Conservation (phyloP, 1,140 invertebrate genomes). For the Drosophila mauritiana region DNA sequence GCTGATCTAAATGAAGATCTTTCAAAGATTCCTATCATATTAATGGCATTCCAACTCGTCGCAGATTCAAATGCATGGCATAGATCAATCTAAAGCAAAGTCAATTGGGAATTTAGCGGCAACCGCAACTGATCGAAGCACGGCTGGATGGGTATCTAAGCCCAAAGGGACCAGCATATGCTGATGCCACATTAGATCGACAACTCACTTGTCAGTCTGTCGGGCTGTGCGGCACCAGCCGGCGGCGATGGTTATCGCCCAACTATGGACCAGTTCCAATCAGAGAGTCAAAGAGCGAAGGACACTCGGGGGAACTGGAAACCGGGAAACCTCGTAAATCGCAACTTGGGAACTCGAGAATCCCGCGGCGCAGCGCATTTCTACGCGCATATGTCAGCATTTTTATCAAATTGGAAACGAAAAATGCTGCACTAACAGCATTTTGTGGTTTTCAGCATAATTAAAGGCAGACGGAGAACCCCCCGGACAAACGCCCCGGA, state of each 20-base stretch:
- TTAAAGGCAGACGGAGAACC: slow-evolving; percentile 74
- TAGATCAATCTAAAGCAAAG: slow-evolving; percentile 76
- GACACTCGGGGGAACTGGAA: slow-evolving; percentile 65
- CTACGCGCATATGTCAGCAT: slow-evolving; percentile 81
- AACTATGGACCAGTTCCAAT: slow-evolving; percentile 71
- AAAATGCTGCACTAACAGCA: slow-evolving; percentile 81
- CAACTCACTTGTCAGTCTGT: slow-evolving; percentile 78
- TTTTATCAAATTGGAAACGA: slow-evolving; percentile 76
- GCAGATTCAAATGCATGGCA: neutral
- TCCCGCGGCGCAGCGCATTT: slow-evolving; percentile 56
- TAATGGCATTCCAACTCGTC: slow-evolving; percentile 6
- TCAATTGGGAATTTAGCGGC: slow-evolving; percentile 50
- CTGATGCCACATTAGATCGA: slow-evolving; percentile 84
- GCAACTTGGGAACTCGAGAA: slow-evolving; percentile 7
- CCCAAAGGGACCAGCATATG: slow-evolving; percentile 77
- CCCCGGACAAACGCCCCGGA: slow-evolving; percentile 61
- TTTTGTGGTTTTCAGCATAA: slow-evolving; percentile 83
- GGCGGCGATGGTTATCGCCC: slow-evolving; percentile 46
- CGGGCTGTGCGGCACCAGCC: slow-evolving; percentile 11
- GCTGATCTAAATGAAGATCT: slow-evolving; percentile 8
- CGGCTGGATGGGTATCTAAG: slow-evolving; percentile 17
- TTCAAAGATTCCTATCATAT: slow-evolving; percentile 7
- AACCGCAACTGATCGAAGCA: slow-evolving; percentile 71
- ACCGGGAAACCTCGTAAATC: slow-evolving; percentile 3
- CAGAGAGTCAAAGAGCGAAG: slow-evolving; percentile 78